Conservation (phyloP, 2,888 invertebrate species). For the Hecatera dysodea region DNA sequence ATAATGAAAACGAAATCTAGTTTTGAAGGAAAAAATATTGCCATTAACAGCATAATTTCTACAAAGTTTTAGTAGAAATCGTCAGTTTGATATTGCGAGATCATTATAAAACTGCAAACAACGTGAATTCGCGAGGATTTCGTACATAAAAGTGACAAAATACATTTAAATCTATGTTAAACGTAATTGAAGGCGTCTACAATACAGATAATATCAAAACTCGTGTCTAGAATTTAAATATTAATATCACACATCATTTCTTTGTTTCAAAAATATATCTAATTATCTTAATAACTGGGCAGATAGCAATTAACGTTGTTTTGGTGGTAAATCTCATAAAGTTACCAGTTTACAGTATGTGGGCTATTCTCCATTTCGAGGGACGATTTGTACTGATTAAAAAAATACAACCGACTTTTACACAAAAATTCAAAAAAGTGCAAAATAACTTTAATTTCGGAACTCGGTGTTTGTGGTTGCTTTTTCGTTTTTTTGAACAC, state of each 20-base stretch:
- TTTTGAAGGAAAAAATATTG: slow-evolving; percentile 31
- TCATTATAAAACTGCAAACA: neutral
- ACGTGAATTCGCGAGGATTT: slow-evolving; percentile 10
- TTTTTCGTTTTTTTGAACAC: too few species aligned
- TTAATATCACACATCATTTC: slow-evolving; percentile 43
- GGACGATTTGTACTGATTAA: neutral
- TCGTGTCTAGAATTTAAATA: slow-evolving; percentile 35
- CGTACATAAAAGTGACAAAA: slow-evolving; percentile 41
- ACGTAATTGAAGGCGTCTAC: slow-evolving; percentile 47
- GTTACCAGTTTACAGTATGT: slow-evolving; percentile 20
- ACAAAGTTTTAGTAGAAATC: neutral
- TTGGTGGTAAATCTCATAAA: slow-evolving; percentile 46
- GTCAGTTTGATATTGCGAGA: neutral
- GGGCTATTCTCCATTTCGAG: neutral
- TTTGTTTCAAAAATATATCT: slow-evolving; percentile 39
- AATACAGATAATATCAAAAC: slow-evolving; percentile 41
- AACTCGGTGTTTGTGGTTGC: too few species aligned
- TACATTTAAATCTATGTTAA: slow-evolving; percentile 42
- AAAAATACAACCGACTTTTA: too few species aligned
- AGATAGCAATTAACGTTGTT: slow-evolving; percentile 55
- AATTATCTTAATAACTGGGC: slow-evolving; percentile 54
- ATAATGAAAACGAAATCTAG: slow-evolving; percentile 60
- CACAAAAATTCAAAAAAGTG: too few species aligned
- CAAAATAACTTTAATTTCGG: too few species aligned
- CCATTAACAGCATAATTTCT: slow-evolving; percentile 11